Evolutionary conservation across 2,797 vertebrate species (phyloP), one percentile per base, ranked within the genome.

Genomic region (Tauraco hartlaubi): DNA sequence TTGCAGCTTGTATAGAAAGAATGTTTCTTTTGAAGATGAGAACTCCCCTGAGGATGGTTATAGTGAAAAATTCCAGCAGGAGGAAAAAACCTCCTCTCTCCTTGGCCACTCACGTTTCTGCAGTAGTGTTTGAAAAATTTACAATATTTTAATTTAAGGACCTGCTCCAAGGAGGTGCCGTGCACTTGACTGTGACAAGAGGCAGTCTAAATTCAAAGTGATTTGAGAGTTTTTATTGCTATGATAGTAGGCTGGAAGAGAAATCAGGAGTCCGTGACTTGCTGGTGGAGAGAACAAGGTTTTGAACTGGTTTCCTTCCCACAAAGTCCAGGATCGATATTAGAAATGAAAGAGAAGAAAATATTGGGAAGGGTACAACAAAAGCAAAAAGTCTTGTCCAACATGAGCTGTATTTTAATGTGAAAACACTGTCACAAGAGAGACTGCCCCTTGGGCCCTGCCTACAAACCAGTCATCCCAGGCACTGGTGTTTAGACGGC

Each of bases 1-100:
- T 96, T 97, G 95, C 96, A 96, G 96, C 88, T 92, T 96, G 91
- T 88, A 94, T 77, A 94, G 88, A 91, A 96, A 85, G 82, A 96
- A 95, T 92, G 91, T 94, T 92, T 96, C 96, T 95, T 97, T 97
- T 97, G 94, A 97, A 96, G 97, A 96, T 82, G 93, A 96, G 91
- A 94, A 86, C 28, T 92, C 94, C 61, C 67, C 64, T 43, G 72
- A 89, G 89, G 49, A 87, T 69, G 71, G 51, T 94, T 92, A 93
- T 35, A 94, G 91, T 77, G 93, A 90, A 94, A 95, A 90, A 88
- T 81, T 89, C 95, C 91, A 94, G 66, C 82, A 88, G 77, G 67
- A 61, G 55, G 18, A 11, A n/a, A 69, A 75, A 67, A 61, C 58
- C 46, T 85, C 62, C 81, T 66, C 64, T 55, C 67, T 68, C 66